These are phyloP conservation scores for Macrobrachium nipponense DNA, from an alignment of 1,140 invertebrate species.

Conservation along the genomic window DNA sequence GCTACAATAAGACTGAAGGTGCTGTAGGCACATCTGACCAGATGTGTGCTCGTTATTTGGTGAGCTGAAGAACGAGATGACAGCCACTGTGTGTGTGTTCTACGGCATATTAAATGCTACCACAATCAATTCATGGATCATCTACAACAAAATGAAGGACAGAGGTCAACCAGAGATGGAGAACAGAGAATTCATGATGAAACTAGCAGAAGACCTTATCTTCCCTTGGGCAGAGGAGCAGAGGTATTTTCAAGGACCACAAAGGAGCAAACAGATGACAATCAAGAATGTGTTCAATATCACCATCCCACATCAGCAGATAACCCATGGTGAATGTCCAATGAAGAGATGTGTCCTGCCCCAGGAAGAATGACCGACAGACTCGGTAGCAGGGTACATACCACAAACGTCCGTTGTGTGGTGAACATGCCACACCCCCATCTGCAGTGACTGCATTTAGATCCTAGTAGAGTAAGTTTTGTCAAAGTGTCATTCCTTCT, in stretches of 20 bases:
- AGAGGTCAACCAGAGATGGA: too few species aligned
- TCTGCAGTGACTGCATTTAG: slow-evolving; percentile 12
- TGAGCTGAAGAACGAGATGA: too few species aligned
- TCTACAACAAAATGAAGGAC: too few species aligned
- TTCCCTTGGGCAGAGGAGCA: background rate
- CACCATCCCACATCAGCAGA: slow-evolving; percentile 26
- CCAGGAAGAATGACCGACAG: slow-evolving; percentile 16
- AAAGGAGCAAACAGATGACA: slow-evolving; percentile 23
- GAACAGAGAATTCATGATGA: too few species aligned
- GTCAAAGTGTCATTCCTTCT: slow-evolving; percentile 21
- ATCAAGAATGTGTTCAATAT: slow-evolving; percentile 29
- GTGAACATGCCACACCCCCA: slow-evolving; percentile 11
- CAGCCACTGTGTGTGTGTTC: too few species aligned
- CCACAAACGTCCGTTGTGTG: slow-evolving; percentile 16
- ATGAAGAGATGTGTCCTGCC: slow-evolving; percentile 27
- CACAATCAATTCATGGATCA: too few species aligned
- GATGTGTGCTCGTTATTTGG: too few species aligned
- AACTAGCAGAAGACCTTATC: too few species aligned
- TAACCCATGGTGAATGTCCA: background rate
- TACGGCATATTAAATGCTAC: too few species aligned
- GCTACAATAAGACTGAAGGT: too few species aligned
- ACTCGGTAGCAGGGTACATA: slow-evolving; percentile 30
- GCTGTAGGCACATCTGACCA: too few species aligned
- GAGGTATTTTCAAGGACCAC: slow-evolving; percentile 10
- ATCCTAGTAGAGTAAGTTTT: slow-evolving; percentile 33